phyloP scores from a whole-genome alignment of 2,797 vertebrate species.

The Xenops minutus region DNA sequence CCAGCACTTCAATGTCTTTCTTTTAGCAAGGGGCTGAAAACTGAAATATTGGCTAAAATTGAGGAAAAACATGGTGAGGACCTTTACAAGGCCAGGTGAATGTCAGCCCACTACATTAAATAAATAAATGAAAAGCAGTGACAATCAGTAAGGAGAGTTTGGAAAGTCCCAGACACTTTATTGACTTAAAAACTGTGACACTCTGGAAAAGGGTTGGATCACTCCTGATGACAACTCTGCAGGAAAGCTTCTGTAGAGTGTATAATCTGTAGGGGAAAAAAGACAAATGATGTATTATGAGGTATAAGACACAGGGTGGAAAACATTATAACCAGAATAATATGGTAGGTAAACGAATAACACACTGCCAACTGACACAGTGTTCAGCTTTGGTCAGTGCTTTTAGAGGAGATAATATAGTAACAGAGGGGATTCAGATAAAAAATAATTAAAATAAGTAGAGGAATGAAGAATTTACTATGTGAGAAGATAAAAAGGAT shows the following conservation, averaged over 20 bases:
- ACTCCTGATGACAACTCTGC: background rate
- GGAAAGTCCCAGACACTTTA: background rate
- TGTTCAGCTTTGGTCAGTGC: background rate
- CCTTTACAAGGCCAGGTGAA: background rate
- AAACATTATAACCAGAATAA: conserved; percentile 10
- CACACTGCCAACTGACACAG: background rate
- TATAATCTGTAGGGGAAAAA: background rate
- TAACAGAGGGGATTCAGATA: conserved; percentile 6
- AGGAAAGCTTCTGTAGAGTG: background rate
- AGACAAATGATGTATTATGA: background rate
- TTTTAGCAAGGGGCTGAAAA: background rate
- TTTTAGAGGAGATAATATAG: background rate
- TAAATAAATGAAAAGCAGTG: background rate
- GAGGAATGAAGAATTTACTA: background rate
- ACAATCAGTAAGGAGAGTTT: background rate
- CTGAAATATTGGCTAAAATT: background rate
- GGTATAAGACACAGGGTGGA: background rate
- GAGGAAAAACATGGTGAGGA: background rate
- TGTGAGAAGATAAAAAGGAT: conserved; percentile 11
- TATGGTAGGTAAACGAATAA: conserved; percentile 8
- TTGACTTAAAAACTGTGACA: background rate
- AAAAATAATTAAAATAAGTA: conserved; percentile 42
- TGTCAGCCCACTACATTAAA: background rate
- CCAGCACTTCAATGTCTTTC: background rate
- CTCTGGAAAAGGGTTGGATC: background rate